Percentiles rank a stretch among this genome's conserved stretches.
Conservation (phyloP, 2,888 invertebrate genomes). For the Pristionchus fissidentatus region DNA sequence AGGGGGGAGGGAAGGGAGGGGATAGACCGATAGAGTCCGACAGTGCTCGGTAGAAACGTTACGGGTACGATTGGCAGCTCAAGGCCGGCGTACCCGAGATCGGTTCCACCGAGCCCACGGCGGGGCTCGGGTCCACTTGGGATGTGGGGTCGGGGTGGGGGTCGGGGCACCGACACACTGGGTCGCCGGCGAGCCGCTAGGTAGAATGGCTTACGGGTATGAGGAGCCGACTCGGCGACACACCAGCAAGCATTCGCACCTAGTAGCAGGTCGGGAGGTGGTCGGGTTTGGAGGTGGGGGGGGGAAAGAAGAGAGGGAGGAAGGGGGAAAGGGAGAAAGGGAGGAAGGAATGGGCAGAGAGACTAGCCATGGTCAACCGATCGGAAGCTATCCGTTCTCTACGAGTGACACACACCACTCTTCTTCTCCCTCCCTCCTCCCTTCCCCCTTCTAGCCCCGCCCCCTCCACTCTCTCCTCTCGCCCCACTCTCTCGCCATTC, state of each 20-base stretch:
- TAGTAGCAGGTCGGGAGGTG: slow-evolving; percentile 9
- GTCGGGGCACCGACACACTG: neutral
- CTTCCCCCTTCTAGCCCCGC: neutral
- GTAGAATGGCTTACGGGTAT: slow-evolving; percentile 50
- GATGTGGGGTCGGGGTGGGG: neutral
- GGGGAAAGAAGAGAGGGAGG: neutral
- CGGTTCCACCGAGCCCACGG: slow-evolving; percentile 46
- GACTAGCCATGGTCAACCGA: slow-evolving; percentile 44
- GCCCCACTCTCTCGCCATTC: too few species aligned
- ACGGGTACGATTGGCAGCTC: slow-evolving; percentile 46
- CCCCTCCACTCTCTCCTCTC: neutral
- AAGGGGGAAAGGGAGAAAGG: neutral
- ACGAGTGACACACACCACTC: neutral
- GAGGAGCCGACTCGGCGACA: neutral
- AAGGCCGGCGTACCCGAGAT: slow-evolving; percentile 43
- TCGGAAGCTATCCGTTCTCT: slow-evolving; percentile 9
- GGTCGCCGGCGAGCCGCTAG: slow-evolving; percentile 24
- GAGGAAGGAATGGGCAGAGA: neutral
- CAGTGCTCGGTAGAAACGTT: slow-evolving; percentile 49
- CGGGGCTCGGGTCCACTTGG: neutral
- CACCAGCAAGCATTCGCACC: slow-evolving; percentile 35
- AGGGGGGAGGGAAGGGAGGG: neutral
- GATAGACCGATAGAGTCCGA: neutral
- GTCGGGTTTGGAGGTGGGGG: neutral
- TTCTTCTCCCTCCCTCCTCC: neutral